A percentile compares a stretch with the other conserved stretches of the same genome.
phyloP scores from a whole-genome alignment of 2,797 vertebrate genomes.

The Danio kyathit region DNA sequence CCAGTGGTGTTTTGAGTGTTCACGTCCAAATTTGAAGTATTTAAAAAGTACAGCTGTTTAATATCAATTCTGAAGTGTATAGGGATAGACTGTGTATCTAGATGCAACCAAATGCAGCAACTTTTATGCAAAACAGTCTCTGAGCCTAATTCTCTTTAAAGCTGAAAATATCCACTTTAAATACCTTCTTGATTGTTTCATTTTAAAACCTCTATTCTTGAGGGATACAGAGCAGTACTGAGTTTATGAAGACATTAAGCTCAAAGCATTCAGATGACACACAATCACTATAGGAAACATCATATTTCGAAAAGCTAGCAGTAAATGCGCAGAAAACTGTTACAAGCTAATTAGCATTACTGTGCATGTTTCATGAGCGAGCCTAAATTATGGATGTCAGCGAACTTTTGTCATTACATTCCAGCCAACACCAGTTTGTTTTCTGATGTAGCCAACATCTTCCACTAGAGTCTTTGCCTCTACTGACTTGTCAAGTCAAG shows the following conservation, averaged over 20 bases:
- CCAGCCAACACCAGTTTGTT: slow-evolving; percentile 3
- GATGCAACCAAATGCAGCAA: too few relatives aligned
- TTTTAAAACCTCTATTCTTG: too few relatives aligned
- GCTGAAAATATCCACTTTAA: too few relatives aligned
- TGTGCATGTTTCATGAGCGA: slow-evolving; percentile 47
- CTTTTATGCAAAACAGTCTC: too few relatives aligned
- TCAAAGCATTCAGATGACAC: not conserved
- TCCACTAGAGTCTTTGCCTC: slow-evolving; percentile 25
- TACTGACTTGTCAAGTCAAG: slow-evolving; percentile 13
- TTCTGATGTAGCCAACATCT: slow-evolving; percentile 30
- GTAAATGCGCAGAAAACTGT: slow-evolving; percentile 1
- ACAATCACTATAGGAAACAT: slow-evolving; percentile 6
- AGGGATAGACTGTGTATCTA: too few relatives aligned
- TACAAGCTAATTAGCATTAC: slow-evolving; percentile 9
- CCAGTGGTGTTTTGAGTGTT: too few relatives aligned
- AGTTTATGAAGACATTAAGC: not conserved
- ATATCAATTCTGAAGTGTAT: too few relatives aligned
- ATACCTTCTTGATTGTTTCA: too few relatives aligned
- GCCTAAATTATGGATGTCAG: slow-evolving; percentile 47
- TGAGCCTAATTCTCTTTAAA: too few relatives aligned
- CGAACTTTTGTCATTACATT: slow-evolving; percentile 42
- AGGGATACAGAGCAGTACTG: not conserved
- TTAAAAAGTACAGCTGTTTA: too few relatives aligned
- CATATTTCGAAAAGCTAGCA: slow-evolving; percentile 14
- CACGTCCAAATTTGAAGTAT: too few relatives aligned